These are phyloP conservation scores for Ictalurus furcatus DNA, from an alignment of 2,113 vertebrate species.

Conservation along the genomic window DNA sequence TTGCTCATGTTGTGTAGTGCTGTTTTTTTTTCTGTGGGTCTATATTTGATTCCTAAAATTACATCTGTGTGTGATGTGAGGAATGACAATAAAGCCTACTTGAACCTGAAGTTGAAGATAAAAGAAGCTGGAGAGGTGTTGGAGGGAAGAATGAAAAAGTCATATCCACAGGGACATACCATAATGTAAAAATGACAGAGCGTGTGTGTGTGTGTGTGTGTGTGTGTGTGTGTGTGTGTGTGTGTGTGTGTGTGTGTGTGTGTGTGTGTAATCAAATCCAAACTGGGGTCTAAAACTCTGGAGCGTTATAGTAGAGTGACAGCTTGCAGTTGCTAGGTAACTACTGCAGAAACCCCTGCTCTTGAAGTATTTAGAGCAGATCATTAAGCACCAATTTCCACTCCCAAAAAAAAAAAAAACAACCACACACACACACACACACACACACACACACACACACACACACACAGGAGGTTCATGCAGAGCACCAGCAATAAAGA, in stretches of 20 bases:
- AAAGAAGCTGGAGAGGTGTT: not conserved
- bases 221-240: constrained; percentile 8
- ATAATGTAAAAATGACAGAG: not conserved
- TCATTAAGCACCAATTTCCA: constrained; percentile 70
- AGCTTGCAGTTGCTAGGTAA: constrained; percentile 77
- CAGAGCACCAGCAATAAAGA: constrained; percentile 15
- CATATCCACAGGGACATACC: not conserved
- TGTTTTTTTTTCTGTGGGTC: not conserved
- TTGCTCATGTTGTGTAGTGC: not conserved
- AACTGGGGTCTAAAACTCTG: constrained; percentile 60
- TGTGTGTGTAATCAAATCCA: constrained; percentile 39
- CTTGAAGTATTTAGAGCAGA: constrained; percentile 72
- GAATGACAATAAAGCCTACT: not conserved
- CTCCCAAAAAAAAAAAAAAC: not conserved
- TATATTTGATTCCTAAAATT: not conserved
- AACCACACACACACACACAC: not conserved
- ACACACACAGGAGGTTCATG: not conserved
- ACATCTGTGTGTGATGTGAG: not conserved
- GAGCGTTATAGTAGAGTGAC: constrained; percentile 62
- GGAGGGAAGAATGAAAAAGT: not conserved
- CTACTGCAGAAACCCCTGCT: constrained; percentile 72
- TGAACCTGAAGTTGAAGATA: not conserved
- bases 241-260: not conserved
- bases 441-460: not conserved
- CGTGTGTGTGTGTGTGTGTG: not conserved